Evolutionary conservation across 2,797 vertebrate genomes (phyloP).

Genomic region (Phalanger gymnotis): DNA sequence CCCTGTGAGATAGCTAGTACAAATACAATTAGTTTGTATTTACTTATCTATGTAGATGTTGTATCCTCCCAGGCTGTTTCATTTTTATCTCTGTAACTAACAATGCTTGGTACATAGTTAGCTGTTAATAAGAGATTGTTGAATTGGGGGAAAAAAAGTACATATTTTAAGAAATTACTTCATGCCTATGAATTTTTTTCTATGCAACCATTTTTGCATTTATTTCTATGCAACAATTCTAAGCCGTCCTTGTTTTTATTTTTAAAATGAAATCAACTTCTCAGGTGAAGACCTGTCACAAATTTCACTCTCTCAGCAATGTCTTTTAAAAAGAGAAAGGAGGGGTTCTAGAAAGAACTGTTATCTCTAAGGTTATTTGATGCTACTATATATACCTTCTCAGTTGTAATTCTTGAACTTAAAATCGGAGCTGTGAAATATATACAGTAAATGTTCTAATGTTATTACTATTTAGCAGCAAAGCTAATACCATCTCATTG

Average conservation of each 20-base stretch:
- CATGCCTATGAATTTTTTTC: slow-evolving; percentile 27
- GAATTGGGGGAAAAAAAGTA: neutral
- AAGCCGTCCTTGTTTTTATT: slow-evolving; percentile 44
- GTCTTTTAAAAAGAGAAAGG: slow-evolving; percentile 69
- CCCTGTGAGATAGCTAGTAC: neutral
- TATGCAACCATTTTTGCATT: neutral
- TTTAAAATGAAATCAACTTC: slow-evolving; percentile 42
- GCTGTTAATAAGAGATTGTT: neutral
- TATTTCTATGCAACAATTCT: slow-evolving; percentile 4
- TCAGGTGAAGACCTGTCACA: slow-evolving; percentile 30
- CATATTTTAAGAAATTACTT: neutral
- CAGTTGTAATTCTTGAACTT: slow-evolving; percentile 64
- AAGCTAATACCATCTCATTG: neutral
- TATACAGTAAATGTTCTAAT: slow-evolving; percentile 46
- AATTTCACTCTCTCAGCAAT: slow-evolving; percentile 70
- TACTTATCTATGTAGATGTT: neutral
- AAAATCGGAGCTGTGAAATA: slow-evolving; percentile 69
- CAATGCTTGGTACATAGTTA: neutral
- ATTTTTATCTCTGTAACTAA: neutral
- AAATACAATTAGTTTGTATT: neutral
- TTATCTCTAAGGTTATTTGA: slow-evolving; percentile 63
- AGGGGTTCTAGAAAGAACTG: slow-evolving; percentile 67
- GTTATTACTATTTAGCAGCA: slow-evolving; percentile 40
- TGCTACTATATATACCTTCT: neutral
- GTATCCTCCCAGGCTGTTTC: neutral